Conservation (phyloP, 2,797 vertebrate genomes). For the Gymnoscopelus braueri region DNA sequence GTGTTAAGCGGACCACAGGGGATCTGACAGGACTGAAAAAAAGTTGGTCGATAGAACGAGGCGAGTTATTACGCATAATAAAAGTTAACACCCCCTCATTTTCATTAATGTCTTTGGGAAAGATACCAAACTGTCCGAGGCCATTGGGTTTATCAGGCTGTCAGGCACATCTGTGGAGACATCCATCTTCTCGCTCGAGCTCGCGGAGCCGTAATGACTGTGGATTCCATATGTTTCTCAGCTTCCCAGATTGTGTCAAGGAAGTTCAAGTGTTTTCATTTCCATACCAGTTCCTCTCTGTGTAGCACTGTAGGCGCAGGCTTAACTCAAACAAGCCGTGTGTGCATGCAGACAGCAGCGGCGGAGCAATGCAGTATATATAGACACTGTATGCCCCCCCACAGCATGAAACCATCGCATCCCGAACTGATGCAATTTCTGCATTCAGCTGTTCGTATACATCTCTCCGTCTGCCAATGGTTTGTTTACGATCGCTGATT, state of each 20-base stretch:
- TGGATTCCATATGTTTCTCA: slow-evolving; percentile 64
- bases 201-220: slow-evolving; percentile 61
- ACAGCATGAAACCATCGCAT: slow-evolving; percentile 23
- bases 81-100: slow-evolving; percentile 53
- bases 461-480: slow-evolving; percentile 8
- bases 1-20: slow-evolving; percentile 21
- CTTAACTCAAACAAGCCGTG: slow-evolving; percentile 42
- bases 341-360: slow-evolving; percentile 5
- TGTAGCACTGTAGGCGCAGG: slow-evolving; percentile 42
- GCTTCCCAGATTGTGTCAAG: slow-evolving; percentile 68
- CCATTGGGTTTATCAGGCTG: slow-evolving; percentile 67
- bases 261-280: slow-evolving; percentile 73
- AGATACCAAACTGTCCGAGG: slow-evolving; percentile 49
- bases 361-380: background rate
- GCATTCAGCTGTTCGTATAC: slow-evolving; percentile 43
- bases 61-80: slow-evolving; percentile 10
- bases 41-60: slow-evolving; percentile 34
- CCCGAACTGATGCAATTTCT: slow-evolving; percentile 32
- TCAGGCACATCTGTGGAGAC: slow-evolving; percentile 67
- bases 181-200: slow-evolving; percentile 71
- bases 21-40: slow-evolving; percentile 14
- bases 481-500: slow-evolving; percentile 40
- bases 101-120: slow-evolving; percentile 53
- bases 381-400: slow-evolving; percentile 1
- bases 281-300: slow-evolving; percentile 58